Evolutionary conservation across 2,797 vertebrate species (phyloP).

Genomic region (Neostethus bicornis): DNA sequence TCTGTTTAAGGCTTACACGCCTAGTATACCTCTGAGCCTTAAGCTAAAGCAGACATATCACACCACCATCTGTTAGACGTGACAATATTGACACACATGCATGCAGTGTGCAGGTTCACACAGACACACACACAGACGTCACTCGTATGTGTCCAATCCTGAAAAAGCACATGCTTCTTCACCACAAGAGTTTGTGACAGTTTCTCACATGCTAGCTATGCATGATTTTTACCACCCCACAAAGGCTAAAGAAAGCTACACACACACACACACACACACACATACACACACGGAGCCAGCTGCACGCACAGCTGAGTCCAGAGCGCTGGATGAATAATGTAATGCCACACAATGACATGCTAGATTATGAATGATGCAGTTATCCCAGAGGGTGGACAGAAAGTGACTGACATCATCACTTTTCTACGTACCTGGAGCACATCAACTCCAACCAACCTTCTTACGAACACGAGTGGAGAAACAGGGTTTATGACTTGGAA

Average conservation of each 20-base stretch:
- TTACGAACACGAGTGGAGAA: conserved; percentile 15
- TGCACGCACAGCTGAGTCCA: conserved; percentile 41
- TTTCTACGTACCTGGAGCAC: conserved; percentile 34
- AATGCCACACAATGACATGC: conserved; percentile 57
- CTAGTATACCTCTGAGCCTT: conserved; percentile 46
- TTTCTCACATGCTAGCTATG: conserved; percentile 18
- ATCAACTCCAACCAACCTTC: conserved; percentile 22
- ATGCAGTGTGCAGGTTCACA: conserved; percentile 5
- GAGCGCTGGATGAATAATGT: conserved; percentile 60
- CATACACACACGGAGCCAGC: conserved; percentile 2
- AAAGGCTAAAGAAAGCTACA: no score
- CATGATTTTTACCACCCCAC: no score
- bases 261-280: conserved; percentile 20
- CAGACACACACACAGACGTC: background rate
- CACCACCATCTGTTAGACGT: conserved; percentile 63
- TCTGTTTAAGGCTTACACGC: conserved; percentile 40
- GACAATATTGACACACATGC: conserved; percentile 36
- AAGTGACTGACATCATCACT: conserved; percentile 37
- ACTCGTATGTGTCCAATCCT: conserved; percentile 16
- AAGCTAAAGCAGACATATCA: conserved; percentile 51
- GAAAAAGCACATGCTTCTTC: conserved; percentile 33
- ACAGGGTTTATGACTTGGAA: conserved; percentile 13
- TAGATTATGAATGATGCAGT: conserved; percentile 67
- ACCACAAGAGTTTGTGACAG: conserved; percentile 38
- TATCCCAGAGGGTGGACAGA: conserved; percentile 39